Percentiles rank a stretch among this genome's conserved stretches.
Evolutionary conservation across 2,797 vertebrate genomes (phyloP).

Genomic region (Micrastur ruficollis): DNA sequence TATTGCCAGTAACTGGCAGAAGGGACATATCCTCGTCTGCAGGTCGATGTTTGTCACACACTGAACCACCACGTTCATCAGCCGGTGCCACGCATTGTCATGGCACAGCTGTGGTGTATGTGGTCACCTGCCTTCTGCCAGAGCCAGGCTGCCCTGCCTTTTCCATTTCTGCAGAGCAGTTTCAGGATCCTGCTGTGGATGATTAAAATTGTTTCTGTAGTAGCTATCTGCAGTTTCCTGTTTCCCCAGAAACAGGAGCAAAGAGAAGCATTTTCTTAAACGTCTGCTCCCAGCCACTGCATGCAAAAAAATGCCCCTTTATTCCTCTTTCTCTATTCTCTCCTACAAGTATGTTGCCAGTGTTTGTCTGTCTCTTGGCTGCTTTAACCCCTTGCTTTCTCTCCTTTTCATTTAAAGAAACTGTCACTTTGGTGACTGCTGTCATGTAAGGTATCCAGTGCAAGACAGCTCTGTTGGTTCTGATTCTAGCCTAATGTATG

Average conservation of each 20-base stretch:
- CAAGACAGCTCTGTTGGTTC: background rate
- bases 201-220: background rate
- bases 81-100: accelerated
- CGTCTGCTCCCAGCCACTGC: background rate
- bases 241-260: background rate
- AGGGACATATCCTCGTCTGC: accelerated
- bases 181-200: background rate
- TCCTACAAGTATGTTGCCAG: background rate
- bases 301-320: background rate
- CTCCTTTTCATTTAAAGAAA: background rate
- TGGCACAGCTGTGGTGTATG: background rate
- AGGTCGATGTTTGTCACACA: accelerated
- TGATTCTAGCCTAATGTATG: background rate
- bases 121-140: accelerated
- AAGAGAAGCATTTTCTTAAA: background rate
- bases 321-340: background rate
- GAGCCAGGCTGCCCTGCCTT: background rate
- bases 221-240: background rate
- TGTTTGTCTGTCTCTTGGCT: background rate
- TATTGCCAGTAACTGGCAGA: background rate
- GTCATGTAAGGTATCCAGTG: background rate
- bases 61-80: background rate
- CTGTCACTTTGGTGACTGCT: background rate
- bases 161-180: background rate
- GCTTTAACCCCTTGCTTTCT: background rate